Evolutionary conservation across 2,113 vertebrate species (phyloP).

Genomic region (Upupa epops): DNA sequence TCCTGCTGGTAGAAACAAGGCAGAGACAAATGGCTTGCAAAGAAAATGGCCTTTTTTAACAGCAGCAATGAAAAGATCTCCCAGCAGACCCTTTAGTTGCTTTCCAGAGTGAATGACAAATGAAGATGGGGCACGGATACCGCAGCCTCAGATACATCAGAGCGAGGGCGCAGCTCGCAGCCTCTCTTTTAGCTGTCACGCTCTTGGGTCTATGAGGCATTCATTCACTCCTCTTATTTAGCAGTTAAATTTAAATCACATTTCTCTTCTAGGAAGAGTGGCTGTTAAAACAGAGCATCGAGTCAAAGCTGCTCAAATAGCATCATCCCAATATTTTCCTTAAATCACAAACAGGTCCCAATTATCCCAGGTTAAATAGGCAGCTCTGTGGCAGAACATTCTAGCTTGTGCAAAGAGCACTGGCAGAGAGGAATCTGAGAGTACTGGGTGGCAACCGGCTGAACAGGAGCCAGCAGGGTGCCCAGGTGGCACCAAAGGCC

Average conservation of each 20-base stretch:
- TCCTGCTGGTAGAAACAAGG: conserved; percentile 4
- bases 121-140: neutral
- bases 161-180: neutral
- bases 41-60: neutral
- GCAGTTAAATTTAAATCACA: neutral
- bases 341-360: neutral
- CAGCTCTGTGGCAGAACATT: neutral
- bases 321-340: neutral
- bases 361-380: neutral
- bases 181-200: neutral
- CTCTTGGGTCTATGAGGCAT: neutral
- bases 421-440: no score
- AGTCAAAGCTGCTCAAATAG: neutral
- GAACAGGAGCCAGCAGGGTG: no score
- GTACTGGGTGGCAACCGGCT: no score
- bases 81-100: conserved; percentile 7
- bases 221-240: neutral
- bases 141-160: neutral
- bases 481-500: no score
- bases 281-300: accelerated
- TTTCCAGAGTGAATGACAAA: conserved; percentile 33
- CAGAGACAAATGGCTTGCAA: neutral
- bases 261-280: neutral
- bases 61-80: neutral
- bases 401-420: neutral